Percentiles rank a stretch among this genome's conserved stretches.
Conservation (phyloP, 37 sponge, comb jelly and placozoan species). For the Aphrocallistes beatrix region DNA sequence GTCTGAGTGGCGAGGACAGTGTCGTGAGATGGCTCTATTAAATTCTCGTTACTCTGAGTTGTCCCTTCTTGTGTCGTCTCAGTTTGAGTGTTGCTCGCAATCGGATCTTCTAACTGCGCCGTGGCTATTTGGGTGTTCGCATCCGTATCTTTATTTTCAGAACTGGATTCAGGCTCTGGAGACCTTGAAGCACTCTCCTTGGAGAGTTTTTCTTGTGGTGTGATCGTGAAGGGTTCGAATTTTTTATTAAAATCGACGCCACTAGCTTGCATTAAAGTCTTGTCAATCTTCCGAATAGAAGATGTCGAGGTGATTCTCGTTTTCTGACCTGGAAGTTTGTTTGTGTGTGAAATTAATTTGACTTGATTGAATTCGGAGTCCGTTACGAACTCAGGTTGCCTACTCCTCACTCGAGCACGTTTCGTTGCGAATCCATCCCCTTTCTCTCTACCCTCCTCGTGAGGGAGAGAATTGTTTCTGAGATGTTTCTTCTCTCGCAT, state of each 20-base stretch:
- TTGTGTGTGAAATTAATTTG: neutral
- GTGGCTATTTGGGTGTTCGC: neutral
- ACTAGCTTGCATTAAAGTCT: neutral
- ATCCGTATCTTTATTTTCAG: neutral
- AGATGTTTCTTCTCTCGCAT: neutral
- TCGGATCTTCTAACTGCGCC: no score
- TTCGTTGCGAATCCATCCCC: neutral
- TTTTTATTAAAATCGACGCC: neutral
- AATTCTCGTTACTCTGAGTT: neutral
- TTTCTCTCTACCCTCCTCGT: neutral
- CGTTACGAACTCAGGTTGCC: neutral
- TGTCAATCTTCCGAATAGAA: constrained; percentile 10
- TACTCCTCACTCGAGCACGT: neutral
- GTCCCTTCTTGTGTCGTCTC: neutral
- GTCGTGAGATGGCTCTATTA: neutral
- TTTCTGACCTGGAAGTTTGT: neutral
- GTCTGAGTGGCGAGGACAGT: neutral
- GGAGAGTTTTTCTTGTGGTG: neutral
- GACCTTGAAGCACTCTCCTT: neutral
- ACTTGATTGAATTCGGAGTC: neutral
- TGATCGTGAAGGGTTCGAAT: neutral
- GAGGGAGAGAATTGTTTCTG: neutral
- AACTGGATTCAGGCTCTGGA: neutral
- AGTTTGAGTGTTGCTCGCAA: neutral
- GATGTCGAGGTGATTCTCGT: neutral